Conservation (phyloP, 1,140 invertebrate genomes). For the Hydropsyche tenuis region DNA sequence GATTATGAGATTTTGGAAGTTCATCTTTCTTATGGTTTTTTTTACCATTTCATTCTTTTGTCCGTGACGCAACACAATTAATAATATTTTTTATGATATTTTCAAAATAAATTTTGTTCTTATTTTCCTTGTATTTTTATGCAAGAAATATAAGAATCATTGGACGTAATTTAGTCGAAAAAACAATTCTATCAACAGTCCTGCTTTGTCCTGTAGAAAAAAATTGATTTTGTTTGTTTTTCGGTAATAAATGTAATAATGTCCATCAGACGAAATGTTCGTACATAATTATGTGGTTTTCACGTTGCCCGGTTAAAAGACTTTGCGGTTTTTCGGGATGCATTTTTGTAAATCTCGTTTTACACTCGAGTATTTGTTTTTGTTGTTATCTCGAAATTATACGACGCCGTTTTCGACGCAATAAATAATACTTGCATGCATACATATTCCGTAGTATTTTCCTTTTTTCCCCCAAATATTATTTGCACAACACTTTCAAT, state of each 20-base stretch:
- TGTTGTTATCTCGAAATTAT: too few relatives aligned
- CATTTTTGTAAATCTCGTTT: not conserved
- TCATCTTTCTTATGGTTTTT: not conserved
- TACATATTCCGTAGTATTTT: not conserved
- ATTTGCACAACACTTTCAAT: not conserved
- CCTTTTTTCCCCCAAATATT: not conserved
- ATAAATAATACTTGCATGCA: not conserved
- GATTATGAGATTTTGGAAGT: constrained; percentile 1
- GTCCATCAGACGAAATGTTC: not conserved
- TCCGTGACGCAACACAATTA: too few relatives aligned
- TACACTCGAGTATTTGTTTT: too few relatives aligned
- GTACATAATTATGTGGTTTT: constrained; percentile 10
- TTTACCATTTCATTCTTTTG: not conserved
- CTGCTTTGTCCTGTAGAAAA: too few relatives aligned
- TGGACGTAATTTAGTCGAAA: too few relatives aligned
- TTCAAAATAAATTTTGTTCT: too few relatives aligned
- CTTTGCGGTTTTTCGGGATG: constrained; percentile 6
- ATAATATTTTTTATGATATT: too few relatives aligned
- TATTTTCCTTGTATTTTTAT: too few relatives aligned
- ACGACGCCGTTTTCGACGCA: not conserved
- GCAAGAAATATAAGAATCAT: too few relatives aligned
- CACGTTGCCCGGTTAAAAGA: not conserved
- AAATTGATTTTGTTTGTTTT: not conserved
- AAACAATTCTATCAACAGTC: too few relatives aligned
- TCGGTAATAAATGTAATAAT: not conserved